These are phyloP conservation scores for Pemphigus obesinymphae DNA, from an alignment of 1,140 invertebrate species.

Conservation along the genomic window DNA sequence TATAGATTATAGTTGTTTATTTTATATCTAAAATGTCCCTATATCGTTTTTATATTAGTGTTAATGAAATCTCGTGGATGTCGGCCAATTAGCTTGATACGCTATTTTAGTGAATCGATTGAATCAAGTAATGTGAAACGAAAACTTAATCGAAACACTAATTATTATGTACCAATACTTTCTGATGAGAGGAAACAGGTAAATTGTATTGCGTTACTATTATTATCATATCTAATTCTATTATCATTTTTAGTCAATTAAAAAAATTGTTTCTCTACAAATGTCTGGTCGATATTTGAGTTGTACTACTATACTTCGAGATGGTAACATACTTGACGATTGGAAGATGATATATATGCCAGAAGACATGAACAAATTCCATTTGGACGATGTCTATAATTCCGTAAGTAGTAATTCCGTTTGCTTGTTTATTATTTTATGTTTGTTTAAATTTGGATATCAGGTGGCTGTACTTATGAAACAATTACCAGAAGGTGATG, in stretches of 20 bases:
- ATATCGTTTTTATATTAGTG: slow-evolving; percentile 26
- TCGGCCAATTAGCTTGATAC: not conserved
- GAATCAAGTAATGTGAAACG: not conserved
- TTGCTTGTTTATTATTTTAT: not conserved
- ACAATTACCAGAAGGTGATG: slow-evolving; percentile 21
- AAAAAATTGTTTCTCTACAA: slow-evolving; percentile 38
- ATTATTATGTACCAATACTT: slow-evolving; percentile 13
- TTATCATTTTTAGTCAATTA: not conserved
- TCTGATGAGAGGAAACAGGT: not conserved
- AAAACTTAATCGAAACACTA: not conserved
- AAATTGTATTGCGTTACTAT: not conserved
- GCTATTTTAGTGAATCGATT: not conserved
- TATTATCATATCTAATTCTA: not conserved
- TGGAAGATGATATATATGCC: slow-evolving; percentile 20
- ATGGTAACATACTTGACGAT: slow-evolving; percentile 8
- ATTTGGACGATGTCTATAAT: slow-evolving; percentile 25
- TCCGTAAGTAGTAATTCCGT: not conserved
- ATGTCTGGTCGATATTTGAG: slow-evolving; percentile 22
- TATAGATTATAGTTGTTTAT: not conserved
- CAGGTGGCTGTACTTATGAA: not conserved
- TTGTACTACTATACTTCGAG: slow-evolving; percentile 10
- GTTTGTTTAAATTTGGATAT: not conserved
- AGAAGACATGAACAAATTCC: slow-evolving; percentile 20
- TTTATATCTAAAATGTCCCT: not conserved
- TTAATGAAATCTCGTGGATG: slow-evolving; percentile 6